Evolutionary conservation across 2,888 invertebrate genomes (phyloP), one percentile per base, ranked within the genome.

Genomic region (Gisinianus flammeolus): DNA sequence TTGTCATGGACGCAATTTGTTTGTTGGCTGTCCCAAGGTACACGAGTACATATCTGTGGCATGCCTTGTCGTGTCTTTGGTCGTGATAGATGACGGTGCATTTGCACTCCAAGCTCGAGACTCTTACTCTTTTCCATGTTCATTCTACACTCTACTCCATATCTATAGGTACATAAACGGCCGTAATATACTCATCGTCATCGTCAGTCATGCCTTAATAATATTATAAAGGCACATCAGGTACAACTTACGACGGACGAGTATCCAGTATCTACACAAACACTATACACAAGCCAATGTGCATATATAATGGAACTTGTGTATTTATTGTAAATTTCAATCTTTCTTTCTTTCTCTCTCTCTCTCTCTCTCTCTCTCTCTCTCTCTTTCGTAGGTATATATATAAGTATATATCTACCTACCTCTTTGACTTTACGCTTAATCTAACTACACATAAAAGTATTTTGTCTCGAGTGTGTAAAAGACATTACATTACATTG

Each of bases 1-100:
- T 58, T 72, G 72, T 72, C 72, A 58, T 33, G 72, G 56, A 28
- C 58, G 58, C 58, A 72, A 58, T 72, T 72, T 58, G 72, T 72
- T 72, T 33, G 31, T 4, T 58, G 26, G 24, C 31, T 31, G 67
- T 67, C 67, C 5, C 44, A 44, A 44, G 44, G 6, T 44, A 44
- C 3, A 44, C 44, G 69, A 69, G 58, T 44, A 12, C 58, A 58
- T 6, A 16, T 8, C 8, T n/a, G 35, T 54, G 16, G 16, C 26
- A 54, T 26, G 26, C 22, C 54, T 10, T 54, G 70, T 54, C 72
- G 8, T 72, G 72, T 19, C 24, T 24, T 31, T 72, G 58, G 26
- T 54, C 30, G 54, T 56, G 54, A 56, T 56, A 30, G 56, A 56
- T 69, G 56, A 62, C 56, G 58, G 33, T 72, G 72, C 58, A 62